These are phyloP conservation scores for Cryptomyrus ogoouensis DNA, from an alignment of 2,113 vertebrate species.

Conservation along the genomic window DNA sequence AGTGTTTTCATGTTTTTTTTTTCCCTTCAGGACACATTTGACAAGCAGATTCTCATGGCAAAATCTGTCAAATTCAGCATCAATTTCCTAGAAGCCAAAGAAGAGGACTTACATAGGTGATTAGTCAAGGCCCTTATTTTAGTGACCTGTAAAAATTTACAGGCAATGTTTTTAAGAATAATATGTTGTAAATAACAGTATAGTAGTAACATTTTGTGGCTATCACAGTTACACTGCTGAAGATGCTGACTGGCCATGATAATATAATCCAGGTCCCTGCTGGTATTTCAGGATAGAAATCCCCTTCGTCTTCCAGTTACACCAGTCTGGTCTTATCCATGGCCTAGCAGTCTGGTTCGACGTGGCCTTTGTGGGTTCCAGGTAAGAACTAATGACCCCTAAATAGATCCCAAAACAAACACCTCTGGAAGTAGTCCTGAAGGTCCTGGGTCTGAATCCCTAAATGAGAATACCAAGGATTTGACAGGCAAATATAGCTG, in stretches of 20 bases:
- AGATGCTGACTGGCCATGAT: neutral
- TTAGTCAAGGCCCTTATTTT: neutral
- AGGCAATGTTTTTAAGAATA: neutral
- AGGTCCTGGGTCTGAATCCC: neutral
- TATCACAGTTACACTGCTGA: neutral
- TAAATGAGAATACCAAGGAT: neutral
- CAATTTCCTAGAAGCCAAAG: slow-evolving; percentile 49
- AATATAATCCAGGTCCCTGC: neutral
- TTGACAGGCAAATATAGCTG: neutral
- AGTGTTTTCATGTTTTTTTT: slow-evolving; percentile 12
- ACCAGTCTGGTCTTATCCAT: slow-evolving; percentile 50
- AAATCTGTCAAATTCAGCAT: slow-evolving; percentile 50
- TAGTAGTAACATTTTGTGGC: neutral
- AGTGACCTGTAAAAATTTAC: neutral
- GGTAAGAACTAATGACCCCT: slow-evolving; percentile 39
- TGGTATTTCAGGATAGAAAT: slow-evolving; percentile 52
- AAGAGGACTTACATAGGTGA: slow-evolving; percentile 51
- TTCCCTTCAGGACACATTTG: slow-evolving; percentile 24
- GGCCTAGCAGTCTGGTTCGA: slow-evolving; percentile 69
- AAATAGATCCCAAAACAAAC: neutral
- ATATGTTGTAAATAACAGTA: neutral
- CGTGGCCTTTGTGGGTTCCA: slow-evolving; percentile 69
- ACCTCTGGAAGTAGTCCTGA: neutral
- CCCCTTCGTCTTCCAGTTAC: slow-evolving; percentile 53
- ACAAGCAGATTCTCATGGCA: slow-evolving; percentile 55